Conservation (phyloP, 2,797 vertebrate species). For the Enteromius viviparus region DNA sequence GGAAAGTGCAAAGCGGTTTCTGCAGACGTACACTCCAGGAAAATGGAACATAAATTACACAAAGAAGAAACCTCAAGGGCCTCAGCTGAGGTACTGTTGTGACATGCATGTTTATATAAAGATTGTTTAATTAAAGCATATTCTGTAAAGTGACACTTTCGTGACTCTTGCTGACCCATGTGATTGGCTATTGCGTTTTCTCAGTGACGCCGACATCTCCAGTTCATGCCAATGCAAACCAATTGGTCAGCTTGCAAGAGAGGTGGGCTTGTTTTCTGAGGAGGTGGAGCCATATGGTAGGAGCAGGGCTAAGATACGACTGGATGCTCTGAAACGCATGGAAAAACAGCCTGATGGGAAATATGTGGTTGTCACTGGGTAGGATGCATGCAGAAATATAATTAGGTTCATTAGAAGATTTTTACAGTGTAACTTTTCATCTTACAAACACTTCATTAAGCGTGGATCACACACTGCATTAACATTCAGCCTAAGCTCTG, state of each 20-base stretch:
- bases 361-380: constrained; percentile 88
- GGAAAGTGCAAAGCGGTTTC: constrained; percentile 85
- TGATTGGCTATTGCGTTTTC: not conserved
- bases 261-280: constrained; percentile 79
- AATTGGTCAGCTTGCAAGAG: constrained; percentile 76
- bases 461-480: not conserved
- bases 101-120: not conserved
- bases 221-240: constrained; percentile 76
- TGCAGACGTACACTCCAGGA: constrained; percentile 76
- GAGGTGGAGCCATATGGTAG: constrained; percentile 82
- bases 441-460: constrained; percentile 1
- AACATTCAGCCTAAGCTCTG: not conserved
- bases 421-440: not conserved
- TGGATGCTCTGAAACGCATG: constrained; percentile 77
- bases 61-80: constrained; percentile 71
- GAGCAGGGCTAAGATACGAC: constrained; percentile 81
- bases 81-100: constrained; percentile 80
- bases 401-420: constrained; percentile 6
- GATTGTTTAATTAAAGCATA: not conserved
- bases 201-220: constrained; percentile 81
- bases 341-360: constrained; percentile 80
- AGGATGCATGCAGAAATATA: constrained; percentile 45
- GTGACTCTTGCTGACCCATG: not conserved
- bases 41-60: constrained; percentile 80
- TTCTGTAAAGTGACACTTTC: not conserved